A percentile compares a stretch with the other conserved stretches of the same genome.
Conservation (phyloP, 2,113 vertebrate genomes). For the Kryptolebias marmoratus region DNA sequence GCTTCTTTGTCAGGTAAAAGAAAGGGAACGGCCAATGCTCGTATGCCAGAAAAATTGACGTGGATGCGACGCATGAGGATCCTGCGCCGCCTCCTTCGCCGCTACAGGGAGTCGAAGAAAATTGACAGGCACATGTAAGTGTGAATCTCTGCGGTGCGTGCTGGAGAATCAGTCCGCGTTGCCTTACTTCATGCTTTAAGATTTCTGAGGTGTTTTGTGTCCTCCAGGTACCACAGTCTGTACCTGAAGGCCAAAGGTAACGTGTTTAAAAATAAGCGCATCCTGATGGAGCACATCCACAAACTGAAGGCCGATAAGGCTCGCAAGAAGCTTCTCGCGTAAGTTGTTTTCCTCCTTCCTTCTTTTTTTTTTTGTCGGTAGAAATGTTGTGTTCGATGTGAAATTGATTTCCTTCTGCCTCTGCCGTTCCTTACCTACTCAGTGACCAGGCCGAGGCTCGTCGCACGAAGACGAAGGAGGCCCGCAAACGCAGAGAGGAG, state of each 20-base stretch:
- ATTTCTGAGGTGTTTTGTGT: neutral
- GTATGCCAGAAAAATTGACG: constrained; percentile 94
- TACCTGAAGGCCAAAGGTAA: constrained; percentile 96
- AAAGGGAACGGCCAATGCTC: constrained; percentile 95
- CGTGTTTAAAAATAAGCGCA: constrained; percentile 97
- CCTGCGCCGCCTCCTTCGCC: constrained; percentile 90
- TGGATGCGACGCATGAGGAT: constrained; percentile 98
- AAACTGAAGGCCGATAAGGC: constrained; percentile 97
- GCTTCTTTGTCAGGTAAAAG: constrained; percentile 85
- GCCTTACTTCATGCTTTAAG: neutral
- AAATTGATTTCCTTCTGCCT: neutral
- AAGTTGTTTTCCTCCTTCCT: constrained; percentile 65
- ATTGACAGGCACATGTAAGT: constrained; percentile 96
- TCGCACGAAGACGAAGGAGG: constrained; percentile 95
- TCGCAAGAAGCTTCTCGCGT: constrained; percentile 97
- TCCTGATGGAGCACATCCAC: constrained; percentile 98
- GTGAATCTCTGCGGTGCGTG: neutral
- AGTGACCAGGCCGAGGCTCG: constrained; percentile 97
- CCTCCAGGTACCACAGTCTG: constrained; percentile 92
- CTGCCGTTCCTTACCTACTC: neutral
- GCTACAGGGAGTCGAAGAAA: constrained; percentile 97
- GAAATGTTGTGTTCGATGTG: neutral
- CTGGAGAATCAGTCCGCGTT: neutral
- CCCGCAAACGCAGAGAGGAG: constrained; percentile 93
- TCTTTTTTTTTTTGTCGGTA: neutral